Base-by-base conservation (phyloP, 2,113 vertebrate genomes). In the Psettodes erumei region DNA sequence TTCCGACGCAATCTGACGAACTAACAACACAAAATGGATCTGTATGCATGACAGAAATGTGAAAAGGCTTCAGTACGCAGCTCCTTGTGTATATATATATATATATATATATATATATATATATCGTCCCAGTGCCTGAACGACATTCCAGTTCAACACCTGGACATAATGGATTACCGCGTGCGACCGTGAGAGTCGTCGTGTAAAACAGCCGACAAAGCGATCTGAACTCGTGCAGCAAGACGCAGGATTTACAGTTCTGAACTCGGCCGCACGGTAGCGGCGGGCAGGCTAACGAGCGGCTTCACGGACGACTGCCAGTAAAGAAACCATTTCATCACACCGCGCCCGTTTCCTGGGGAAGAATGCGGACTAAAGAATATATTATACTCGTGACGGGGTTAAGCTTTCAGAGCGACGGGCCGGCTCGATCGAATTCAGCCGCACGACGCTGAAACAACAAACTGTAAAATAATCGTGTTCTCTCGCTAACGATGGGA, bases 261-360 rank as follows among this genome's bases (percentile, higher is more conserved):
- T 78, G 40, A 69, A 75, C 61, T 55, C 25, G 37, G 79, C 71
- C 37, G 13, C 65, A 79, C 77, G 70, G 88, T 73, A 84, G 81
- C 13, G 12, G 4, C 2, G n/a, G 53, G 65, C 63, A 32, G 59
- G 27, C 81, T 85, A 83, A 88, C 65, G 62, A 85, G 84, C 72
- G 56, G 73, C 68, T 79, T 77, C 62, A 77, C 77, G 87, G 87
- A 82, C 19, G 74, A 68, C 83, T 72, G 85, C 81, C 85, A 83
- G 61, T 19, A 65, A 35, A 79, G 82, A 82, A 83, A 81, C 48
- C 71, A 85, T 83, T 84, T 90, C 75, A 83, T 81, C 81, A 40
- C 40, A 32, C 79, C 66, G 59, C 84, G 78, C 77, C 80, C 61
- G 64, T 74, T 84, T 86, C 81, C 83, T 76, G 68, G 23, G 42